A percentile compares a stretch with the other conserved stretches of the same genome.
Evolutionary conservation across 2,797 vertebrate species (phyloP).

Genomic region (Muscicapa striata): DNA sequence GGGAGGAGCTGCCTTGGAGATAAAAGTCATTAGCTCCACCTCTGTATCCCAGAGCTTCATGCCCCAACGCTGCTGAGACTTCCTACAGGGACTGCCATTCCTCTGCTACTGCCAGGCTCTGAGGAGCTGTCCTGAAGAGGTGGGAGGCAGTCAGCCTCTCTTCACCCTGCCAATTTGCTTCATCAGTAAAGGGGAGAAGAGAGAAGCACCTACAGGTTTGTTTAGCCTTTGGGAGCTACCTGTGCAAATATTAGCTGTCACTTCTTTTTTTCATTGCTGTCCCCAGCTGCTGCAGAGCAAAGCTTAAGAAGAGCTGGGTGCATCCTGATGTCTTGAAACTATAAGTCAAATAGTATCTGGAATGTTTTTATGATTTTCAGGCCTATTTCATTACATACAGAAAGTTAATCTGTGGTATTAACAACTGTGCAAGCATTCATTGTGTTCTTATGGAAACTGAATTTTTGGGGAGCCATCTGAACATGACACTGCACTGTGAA

Average conservation of each 20-base stretch:
- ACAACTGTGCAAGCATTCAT: neutral
- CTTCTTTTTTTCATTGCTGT: neutral
- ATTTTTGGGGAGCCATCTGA: neutral
- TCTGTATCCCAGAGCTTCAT: neutral
- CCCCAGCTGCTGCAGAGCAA: neutral
- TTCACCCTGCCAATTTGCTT: neutral
- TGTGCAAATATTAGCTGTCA: neutral
- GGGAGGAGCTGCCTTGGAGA: slow-evolving; percentile 20
- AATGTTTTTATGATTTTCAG: neutral
- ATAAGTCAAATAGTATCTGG: neutral
- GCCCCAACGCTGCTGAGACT: neutral
- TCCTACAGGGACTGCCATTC: neutral
- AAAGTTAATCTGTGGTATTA: neutral
- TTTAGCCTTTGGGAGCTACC: neutral
- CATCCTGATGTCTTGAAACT: neutral
- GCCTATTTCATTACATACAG: neutral
- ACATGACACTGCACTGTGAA: neutral
- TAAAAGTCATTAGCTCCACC: slow-evolving; percentile 39
- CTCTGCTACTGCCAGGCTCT: neutral
- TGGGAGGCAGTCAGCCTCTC: neutral
- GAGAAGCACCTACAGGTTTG: neutral
- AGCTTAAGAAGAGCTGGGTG: neutral
- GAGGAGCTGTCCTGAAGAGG: neutral
- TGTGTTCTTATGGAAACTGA: neutral
- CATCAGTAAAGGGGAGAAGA: neutral